Conservation (phyloP, 1,140 invertebrate genomes). For the Colletes gigas region DNA sequence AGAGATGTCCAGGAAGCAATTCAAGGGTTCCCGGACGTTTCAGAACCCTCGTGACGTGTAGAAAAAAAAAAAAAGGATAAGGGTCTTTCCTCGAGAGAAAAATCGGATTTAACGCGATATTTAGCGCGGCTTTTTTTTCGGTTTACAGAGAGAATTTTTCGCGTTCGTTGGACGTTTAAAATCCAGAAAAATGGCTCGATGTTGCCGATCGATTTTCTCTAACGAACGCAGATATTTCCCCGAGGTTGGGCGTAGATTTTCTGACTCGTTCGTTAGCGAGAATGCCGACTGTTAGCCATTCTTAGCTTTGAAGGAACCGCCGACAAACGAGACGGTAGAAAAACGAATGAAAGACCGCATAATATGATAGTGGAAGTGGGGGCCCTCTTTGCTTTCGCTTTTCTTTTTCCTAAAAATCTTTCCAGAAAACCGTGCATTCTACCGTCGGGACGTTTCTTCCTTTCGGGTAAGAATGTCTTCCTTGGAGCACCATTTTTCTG, state of each 20-base stretch:
- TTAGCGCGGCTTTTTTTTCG: not conserved
- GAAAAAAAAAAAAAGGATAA: too few species aligned
- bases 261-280: slow-evolving; percentile 36
- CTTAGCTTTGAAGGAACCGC: slow-evolving; percentile 22
- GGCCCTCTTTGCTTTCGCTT: not conserved
- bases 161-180: not conserved
- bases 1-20: not conserved
- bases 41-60: not conserved
- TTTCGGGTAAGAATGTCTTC: slow-evolving; percentile 25
- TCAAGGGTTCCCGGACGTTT: not conserved
- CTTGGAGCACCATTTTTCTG: slow-evolving; percentile 18
- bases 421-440: slow-evolving; percentile 31
- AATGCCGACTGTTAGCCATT: slow-evolving; percentile 27
- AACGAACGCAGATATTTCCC: slow-evolving; percentile 23
- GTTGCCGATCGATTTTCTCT: slow-evolving; percentile 5
- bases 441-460: slow-evolving; percentile 8
- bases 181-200: not conserved
- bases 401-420: slow-evolving; percentile 1
- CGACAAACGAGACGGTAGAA: slow-evolving; percentile 4
- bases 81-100: not conserved
- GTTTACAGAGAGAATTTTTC: not conserved
- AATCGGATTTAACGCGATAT: not conserved
- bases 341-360: slow-evolving; percentile 35
- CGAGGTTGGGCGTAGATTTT: not conserved
- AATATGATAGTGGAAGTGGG: slow-evolving; percentile 18